Evolutionary conservation across 2,888 invertebrate genomes (phyloP), one percentile per base, ranked within the genome.

Genomic region (Parasteatoda lunata): DNA sequence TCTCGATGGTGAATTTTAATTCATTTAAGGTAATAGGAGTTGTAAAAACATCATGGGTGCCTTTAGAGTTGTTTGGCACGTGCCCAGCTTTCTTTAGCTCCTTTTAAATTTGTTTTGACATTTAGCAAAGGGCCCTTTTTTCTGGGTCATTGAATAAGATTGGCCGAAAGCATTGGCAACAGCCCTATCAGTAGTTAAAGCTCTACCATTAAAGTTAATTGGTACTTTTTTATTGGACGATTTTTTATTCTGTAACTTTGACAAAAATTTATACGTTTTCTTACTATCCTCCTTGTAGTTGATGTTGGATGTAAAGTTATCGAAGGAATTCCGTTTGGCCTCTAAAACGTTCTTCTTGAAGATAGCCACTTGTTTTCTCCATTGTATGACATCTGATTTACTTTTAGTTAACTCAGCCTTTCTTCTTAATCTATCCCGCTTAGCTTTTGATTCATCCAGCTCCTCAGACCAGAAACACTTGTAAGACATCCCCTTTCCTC

Each of bases 271-370:
- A 47, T 77, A 77, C 3, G 70, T 78, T 30, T 47, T 78, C 9
- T 70, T n/a, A 70, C 78, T 59, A 59, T 78, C 70, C 59, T 30
- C 52, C 11, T 54, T 54, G 51, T 77, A 70, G 48, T 54, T 78
- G 13, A 70, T 54, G 59, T 78, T 69, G 13, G n/a, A 13, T 30
- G 45, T 78, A 13, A 78, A 78, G 11, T 78, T 47, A 30, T 69
- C 52, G 30, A 78, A 69, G 6, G 54, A 51, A 1, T 54, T 54
- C 47, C 70, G 52, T 13, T 78, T 78, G 45, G 52, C 77, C 52
- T 69, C 45, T 9, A 69, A 9, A 47, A 69, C 45, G 5, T 69
- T 69, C 45, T 45, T 69, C 69, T 75, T 75, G 11, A 75, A 64
- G 30, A 64, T 45, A 47, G 75, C 75, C n/a, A 54, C 64, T 5